phyloP scores from a whole-genome alignment of 1,140 invertebrate species.

The Drosophila funebris region DNA sequence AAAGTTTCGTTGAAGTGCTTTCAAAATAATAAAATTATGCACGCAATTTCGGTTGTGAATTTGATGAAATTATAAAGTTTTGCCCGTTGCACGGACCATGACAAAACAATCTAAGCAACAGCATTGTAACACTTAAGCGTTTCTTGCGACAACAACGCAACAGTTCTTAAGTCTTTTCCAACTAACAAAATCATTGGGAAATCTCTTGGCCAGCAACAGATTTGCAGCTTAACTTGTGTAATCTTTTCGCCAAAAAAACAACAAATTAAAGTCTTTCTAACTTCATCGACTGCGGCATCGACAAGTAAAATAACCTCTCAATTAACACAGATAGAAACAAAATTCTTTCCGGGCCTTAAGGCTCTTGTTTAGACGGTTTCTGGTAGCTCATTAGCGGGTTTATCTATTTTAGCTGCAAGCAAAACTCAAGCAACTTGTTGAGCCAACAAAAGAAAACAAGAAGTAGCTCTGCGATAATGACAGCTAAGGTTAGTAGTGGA shows the following conservation, averaged over 20 bases:
- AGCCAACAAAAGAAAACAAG: background rate
- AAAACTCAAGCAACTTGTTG: conserved; percentile 38
- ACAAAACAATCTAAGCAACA: conserved; percentile 3
- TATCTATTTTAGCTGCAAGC: conserved; percentile 31
- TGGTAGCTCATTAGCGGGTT: conserved; percentile 45
- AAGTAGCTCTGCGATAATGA: too few relatives aligned
- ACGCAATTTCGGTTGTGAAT: conserved; percentile 77
- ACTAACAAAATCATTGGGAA: conserved; percentile 20
- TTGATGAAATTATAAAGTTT: conserved; percentile 79
- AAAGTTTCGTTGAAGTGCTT: conserved; percentile 74
- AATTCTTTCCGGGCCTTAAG: conserved; percentile 24
- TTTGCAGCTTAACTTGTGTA: conserved; percentile 21
- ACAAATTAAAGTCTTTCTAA: conserved; percentile 51
- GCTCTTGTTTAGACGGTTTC: conserved; percentile 15
- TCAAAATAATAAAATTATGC: conserved; percentile 80
- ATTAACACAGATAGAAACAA: conserved; percentile 33
- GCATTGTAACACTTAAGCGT: conserved; percentile 15
- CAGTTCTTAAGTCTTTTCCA: background rate
- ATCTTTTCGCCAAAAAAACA: conserved; percentile 23
- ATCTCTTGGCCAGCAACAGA: conserved; percentile 2
- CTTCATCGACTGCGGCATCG: background rate
- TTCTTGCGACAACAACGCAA: conserved; percentile 11
- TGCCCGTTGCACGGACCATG: conserved; percentile 18
- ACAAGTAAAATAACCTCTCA: conserved; percentile 1
- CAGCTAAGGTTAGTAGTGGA: background rate